Evolutionary conservation across 2,797 vertebrate genomes (phyloP).

Genomic region (Girardinus metallicus): DNA sequence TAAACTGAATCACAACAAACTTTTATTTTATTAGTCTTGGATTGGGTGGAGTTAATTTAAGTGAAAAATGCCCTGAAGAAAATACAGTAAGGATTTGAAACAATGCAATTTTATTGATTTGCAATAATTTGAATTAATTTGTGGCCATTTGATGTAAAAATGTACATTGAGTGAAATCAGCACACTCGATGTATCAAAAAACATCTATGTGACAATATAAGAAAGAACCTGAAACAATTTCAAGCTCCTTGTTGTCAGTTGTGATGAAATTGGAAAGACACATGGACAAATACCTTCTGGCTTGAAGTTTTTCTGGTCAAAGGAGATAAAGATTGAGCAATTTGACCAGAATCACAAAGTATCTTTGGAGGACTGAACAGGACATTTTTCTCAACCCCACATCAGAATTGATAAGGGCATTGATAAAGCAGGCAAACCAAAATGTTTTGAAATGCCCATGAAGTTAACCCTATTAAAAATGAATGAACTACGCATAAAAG

Average conservation of each 20-base stretch:
- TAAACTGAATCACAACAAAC: not conserved
- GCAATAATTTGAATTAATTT: not conserved
- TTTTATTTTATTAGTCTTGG: not conserved
- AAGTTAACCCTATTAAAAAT: not conserved
- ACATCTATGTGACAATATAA: not conserved
- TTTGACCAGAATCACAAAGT: not conserved
- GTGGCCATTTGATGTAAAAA: not conserved
- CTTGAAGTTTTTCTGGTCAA: not conserved
- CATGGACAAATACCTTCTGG: not conserved
- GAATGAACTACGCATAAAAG: not conserved
- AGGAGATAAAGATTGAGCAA: not conserved
- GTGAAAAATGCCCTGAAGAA: too few species aligned
- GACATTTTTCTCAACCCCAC: not conserved
- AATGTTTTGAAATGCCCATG: not conserved
- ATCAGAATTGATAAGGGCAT: not conserved
- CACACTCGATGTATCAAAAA: not conserved
- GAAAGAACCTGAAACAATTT: not conserved
- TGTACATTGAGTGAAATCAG: not conserved
- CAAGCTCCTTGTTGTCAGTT: not conserved
- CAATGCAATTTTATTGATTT: too few species aligned
- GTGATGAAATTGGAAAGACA: not conserved
- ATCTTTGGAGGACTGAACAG: not conserved
- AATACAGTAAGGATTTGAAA: not conserved
- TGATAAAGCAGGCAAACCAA: not conserved
- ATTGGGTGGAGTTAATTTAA: not conserved